phyloP scores from a whole-genome alignment of 2,797 vertebrate species.

The Gallirallus australis region DNA sequence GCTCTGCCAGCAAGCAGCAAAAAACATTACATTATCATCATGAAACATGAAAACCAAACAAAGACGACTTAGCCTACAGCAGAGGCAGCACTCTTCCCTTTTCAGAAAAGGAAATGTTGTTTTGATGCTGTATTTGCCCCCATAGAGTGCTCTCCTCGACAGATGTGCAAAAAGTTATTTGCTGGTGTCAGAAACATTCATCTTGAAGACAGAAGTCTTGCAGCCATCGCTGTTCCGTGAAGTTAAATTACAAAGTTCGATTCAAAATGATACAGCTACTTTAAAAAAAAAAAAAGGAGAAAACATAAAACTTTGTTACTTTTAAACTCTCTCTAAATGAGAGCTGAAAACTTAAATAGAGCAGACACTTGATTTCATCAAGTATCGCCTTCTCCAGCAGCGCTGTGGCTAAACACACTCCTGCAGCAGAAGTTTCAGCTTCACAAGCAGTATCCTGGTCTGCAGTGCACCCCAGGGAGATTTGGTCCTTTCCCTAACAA shows the following conservation, averaged over 20 bases:
- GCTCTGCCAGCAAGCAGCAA: conserved; percentile 5
- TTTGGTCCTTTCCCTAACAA: not conserved
- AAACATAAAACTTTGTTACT: not conserved
- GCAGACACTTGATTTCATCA: not conserved
- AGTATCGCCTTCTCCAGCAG: not conserved
- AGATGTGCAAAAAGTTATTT: not conserved
- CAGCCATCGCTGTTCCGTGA: not conserved
- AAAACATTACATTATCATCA: not conserved
- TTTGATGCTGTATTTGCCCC: not conserved
- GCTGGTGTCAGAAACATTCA: not conserved
- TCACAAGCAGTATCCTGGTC: not conserved
- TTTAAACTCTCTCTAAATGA: not conserved
- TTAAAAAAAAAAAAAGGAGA: not conserved
- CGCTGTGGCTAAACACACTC: not conserved
- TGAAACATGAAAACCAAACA: not conserved
- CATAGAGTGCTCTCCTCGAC: rapidly evolving
- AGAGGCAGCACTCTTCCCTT: not conserved
- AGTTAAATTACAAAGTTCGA: not conserved
- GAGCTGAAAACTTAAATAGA: not conserved
- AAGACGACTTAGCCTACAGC: not conserved
- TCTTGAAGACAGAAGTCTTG: not conserved
- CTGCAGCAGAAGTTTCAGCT: not conserved
- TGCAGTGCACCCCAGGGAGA: not conserved
- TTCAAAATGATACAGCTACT: not conserved
- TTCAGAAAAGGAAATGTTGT: not conserved